Conservation (phyloP, 2,113 vertebrate genomes). For the Dinomys branickii region DNA sequence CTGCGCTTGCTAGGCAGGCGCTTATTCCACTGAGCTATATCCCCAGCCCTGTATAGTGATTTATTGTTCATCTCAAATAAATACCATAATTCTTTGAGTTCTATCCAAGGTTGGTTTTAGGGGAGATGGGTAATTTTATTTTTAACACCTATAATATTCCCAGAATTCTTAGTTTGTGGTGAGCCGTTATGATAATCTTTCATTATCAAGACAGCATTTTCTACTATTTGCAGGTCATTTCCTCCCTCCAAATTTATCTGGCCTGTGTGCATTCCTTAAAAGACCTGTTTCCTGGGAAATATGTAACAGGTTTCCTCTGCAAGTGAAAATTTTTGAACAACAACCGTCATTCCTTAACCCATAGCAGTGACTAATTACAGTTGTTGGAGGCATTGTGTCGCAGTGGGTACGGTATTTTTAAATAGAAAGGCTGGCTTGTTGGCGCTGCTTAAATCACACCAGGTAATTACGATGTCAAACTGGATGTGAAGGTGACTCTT, state of each 20-base stretch:
- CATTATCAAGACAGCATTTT: neutral
- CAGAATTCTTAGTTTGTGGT: neutral
- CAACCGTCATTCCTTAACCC: neutral
- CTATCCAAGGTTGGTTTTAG: neutral
- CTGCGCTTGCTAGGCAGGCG: too few relatives aligned
- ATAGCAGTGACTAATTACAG: slow-evolving; percentile 1
- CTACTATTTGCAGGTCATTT: neutral
- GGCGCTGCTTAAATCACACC: slow-evolving; percentile 41
- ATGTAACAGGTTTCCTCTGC: neutral
- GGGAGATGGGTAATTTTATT: neutral
- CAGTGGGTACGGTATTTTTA: neutral
- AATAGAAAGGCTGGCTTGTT: neutral
- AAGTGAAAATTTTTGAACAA: slow-evolving; percentile 9
- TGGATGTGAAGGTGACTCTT: slow-evolving; percentile 9
- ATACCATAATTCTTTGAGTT: neutral
- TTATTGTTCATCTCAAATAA: neutral
- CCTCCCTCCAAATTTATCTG: neutral
- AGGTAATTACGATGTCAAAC: slow-evolving; percentile 47
- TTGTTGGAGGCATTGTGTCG: slow-evolving; percentile 41
- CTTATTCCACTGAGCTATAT: too few relatives aligned
- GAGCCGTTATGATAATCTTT: neutral
- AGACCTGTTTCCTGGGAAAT: neutral
- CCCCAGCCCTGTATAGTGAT: neutral
- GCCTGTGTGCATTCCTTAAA: neutral
- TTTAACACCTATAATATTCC: neutral